Evolutionary conservation across 2,797 vertebrate species (phyloP), one percentile per base, ranked within the genome.

Genomic region (Pristis pectinata): DNA sequence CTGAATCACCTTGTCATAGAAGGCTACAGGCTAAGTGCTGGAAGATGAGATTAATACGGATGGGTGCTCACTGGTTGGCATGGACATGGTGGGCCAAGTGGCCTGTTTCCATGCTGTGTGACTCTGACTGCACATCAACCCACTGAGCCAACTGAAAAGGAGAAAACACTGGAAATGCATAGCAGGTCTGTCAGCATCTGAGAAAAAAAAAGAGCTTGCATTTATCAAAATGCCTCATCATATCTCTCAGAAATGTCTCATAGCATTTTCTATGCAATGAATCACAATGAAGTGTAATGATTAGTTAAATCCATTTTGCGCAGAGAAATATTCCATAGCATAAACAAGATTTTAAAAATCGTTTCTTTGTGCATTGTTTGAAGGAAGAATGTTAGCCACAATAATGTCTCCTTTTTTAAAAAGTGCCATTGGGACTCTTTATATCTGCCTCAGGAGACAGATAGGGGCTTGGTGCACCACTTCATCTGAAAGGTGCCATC

Each of bases 141-240:
- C 83, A 87, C 83, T 87, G 83, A 87, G 27, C 30, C 53, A 87
- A 87, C 44, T 83, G 53, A 37, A 24, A 91, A 91, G 64, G 13
- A 41, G n/a, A 22, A 91, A 64, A 64, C 64, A 37, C n/a, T 67
- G 87, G 59, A 67, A 91, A 67, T 22, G 59, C 34, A 67, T 3
- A 41, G 87, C 87, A 64, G 59, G 87, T 67, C 61, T 89, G 85
- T 61, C 83, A 61, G 56, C 85, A 89, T 89, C 85, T 61, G 59
- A 91, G 87, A 67, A 91, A 64, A 59, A 89, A 64, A 67, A 91
- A 89, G n/a, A 64, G 61, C 59, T 89, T 89, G 56, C 59, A 89
- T 64, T 89, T 61, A 37, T 64, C 70, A 89, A 87, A 27, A 64
- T 10, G 59, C 61, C 61, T 91, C 56, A 61, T 64, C n/a, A 64